phyloP scores from a whole-genome alignment of 2,888 invertebrate genomes.

The Dryobotodes eremita region DNA sequence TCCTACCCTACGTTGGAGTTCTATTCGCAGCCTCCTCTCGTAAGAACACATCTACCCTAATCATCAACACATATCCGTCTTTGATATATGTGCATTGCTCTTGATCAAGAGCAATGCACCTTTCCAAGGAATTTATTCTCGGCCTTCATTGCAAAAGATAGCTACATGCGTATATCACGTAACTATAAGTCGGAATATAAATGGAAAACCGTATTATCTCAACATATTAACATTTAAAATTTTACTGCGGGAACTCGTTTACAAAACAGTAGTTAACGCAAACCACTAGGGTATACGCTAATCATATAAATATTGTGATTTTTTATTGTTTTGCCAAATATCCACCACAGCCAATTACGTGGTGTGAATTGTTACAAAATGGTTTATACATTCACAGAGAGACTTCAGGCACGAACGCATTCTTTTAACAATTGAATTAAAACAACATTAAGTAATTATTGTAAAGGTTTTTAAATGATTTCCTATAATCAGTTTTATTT shows the following conservation, averaged over 20 bases:
- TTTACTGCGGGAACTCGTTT: slow-evolving; percentile 29
- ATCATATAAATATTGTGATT: slow-evolving; percentile 59
- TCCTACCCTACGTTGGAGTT: background rate
- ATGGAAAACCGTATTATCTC: slow-evolving; percentile 22
- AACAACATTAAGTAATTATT: background rate
- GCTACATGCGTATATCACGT: slow-evolving; percentile 9
- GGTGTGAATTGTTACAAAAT: slow-evolving; percentile 55
- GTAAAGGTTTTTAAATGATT: background rate
- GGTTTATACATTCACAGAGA: slow-evolving; percentile 33
- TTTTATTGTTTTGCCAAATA: slow-evolving; percentile 68
- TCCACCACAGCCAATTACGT: slow-evolving; percentile 45
- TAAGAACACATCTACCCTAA: background rate
- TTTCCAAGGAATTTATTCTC: slow-evolving; percentile 2
- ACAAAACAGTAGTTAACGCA: slow-evolving; percentile 33
- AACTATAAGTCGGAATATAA: slow-evolving; percentile 14
- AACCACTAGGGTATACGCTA: slow-evolving; percentile 55
- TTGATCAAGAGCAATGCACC: slow-evolving; percentile 23
- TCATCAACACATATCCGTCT: too few species aligned
- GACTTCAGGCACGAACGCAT: slow-evolving; percentile 33
- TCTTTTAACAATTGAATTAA: slow-evolving; percentile 20
- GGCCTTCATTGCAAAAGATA: slow-evolving; percentile 12
- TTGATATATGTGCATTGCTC: too few species aligned
- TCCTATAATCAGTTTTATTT: background rate
- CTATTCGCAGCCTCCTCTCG: background rate
- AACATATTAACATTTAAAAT: slow-evolving; percentile 29